Conservation (phyloP, 2,888 invertebrate species). For the Ctenicera cuprea region DNA sequence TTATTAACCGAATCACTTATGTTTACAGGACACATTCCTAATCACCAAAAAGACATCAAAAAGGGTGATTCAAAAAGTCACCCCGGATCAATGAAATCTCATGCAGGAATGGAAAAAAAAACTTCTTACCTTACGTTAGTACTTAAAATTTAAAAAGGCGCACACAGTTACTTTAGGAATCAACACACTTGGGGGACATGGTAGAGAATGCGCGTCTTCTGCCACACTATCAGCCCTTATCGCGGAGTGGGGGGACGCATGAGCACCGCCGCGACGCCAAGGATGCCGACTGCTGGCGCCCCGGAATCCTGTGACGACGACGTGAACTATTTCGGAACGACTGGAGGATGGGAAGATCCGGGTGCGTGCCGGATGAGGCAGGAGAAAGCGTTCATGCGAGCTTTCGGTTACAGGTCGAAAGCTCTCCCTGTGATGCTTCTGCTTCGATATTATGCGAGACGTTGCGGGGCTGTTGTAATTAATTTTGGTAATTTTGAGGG, state of each 20-base stretch:
- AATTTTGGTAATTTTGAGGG: constrained; percentile 22
- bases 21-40: constrained; percentile 26
- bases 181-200: constrained; percentile 74
- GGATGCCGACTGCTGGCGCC: constrained; percentile 73
- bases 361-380: constrained; percentile 40
- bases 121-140: constrained; percentile 68
- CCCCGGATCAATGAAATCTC: constrained; percentile 25
- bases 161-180: constrained; percentile 72
- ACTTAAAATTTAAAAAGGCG: constrained; percentile 72
- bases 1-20: constrained; percentile 16
- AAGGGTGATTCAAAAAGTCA: not conserved
- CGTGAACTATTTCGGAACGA: constrained; percentile 41
- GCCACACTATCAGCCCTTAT: constrained; percentile 73
- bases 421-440: constrained; percentile 19
- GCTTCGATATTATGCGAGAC: constrained; percentile 22
- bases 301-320: constrained; percentile 59
- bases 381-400: constrained; percentile 49
- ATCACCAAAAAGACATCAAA: constrained; percentile 22
- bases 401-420: constrained; percentile 42
- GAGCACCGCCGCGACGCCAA: constrained; percentile 73
- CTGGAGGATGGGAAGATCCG: constrained; percentile 44
- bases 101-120: constrained; percentile 37
- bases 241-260: constrained; percentile 73
- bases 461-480: constrained; percentile 29
- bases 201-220: constrained; percentile 73